Base-by-base conservation (phyloP, 2,113 vertebrate genomes). In the Passer domesticus region DNA sequence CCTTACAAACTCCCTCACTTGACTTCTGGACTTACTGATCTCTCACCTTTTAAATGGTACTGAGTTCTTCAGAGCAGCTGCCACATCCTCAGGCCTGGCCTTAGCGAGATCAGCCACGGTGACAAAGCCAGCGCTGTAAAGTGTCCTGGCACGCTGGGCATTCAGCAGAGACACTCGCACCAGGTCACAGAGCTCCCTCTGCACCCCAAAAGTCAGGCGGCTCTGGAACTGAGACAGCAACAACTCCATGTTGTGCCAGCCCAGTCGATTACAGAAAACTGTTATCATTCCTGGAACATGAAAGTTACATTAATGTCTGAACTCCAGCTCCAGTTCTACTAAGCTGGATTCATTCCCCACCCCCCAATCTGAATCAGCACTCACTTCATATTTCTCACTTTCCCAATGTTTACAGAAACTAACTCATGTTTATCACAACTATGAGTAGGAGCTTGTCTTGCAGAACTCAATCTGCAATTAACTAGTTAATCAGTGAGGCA, bases 241-340 rank as follows among this genome's bases (percentile, higher is more conserved):
- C n/a, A 99, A 95, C 90, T 99, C 99, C 98, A 99, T 98, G 97
- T 99, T 99, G 98, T 99, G 98, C 99, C 99, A 99, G 50, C 99
- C 99, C 74, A 99, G 98, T 7, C 98, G 98, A 83, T 98, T 99
- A 95, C 98, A 99, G 98, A 99, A 99, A 76, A 99, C 98, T 0
- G 98, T 99, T 58, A 99, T 97, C 99, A 99, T 99, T 63, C 99
- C 99, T 99, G 95, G 35, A 97, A 98, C 46, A 97, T 15, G 92
- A 23, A 96, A 95, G 22, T 37, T 49, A 68, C 15, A 55, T 58
- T 46, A 21, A 15, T 6, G 25, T 81, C 52, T 60, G 60, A 93
- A 84, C 52, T 73, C 11, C 62, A 86, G 41, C 8, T 63, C 37
- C 44, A 43, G 10, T 67, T 63, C 55, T 52, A 5, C 50, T 21